These are phyloP conservation scores for Neogale vison DNA, from an alignment of 2,113 vertebrate species.

Conservation along the genomic window DNA sequence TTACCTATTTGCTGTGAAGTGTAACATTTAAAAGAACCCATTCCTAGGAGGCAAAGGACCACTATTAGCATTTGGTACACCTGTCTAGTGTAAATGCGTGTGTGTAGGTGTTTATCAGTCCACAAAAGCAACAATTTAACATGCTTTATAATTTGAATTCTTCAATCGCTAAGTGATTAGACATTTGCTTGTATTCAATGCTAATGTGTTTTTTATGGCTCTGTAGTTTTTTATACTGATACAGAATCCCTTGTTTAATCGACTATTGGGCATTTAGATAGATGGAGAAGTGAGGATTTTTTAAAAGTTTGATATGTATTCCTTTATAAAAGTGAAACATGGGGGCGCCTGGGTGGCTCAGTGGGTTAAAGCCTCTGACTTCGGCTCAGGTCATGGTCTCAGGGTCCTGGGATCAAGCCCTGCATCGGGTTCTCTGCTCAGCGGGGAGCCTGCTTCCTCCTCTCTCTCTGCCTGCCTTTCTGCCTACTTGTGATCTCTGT, in stretches of 20 bases:
- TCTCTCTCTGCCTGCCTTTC: too few species aligned
- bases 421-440: too few species aligned
- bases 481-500: too few species aligned
- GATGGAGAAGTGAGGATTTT: neutral
- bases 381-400: too few species aligned
- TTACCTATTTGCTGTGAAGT: neutral
- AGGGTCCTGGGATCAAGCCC: too few species aligned
- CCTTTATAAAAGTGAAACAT: slow-evolving; percentile 13
- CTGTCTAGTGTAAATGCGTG: neutral
- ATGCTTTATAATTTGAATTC: slow-evolving; percentile 3
- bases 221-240: neutral
- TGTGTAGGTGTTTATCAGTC: neutral
- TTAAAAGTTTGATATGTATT: neutral
- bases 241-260: neutral
- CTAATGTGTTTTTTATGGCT: neutral
- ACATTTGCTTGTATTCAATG: neutral
- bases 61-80: neutral
- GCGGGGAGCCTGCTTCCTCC: too few species aligned
- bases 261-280: neutral
- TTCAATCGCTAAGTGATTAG: neutral
- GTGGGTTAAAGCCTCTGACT: too few species aligned
- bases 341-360: too few species aligned
- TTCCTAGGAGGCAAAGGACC: neutral
- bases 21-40: neutral
- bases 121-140: neutral